Conservation (phyloP, 2,113 vertebrate species). For the Myiozetetes cayanensis region DNA sequence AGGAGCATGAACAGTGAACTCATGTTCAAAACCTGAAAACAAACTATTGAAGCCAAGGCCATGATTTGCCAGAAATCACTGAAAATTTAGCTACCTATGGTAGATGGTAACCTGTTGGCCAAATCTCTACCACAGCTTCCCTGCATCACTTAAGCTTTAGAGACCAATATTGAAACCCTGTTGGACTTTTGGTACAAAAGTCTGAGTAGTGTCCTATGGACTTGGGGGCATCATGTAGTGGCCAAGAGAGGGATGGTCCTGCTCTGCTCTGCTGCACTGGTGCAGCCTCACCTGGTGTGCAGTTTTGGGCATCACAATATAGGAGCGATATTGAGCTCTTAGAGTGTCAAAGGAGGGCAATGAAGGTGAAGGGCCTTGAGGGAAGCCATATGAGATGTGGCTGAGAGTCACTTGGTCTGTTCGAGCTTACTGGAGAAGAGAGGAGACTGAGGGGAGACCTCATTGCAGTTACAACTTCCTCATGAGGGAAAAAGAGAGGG, state of each 20-base stretch:
- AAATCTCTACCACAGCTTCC: background rate
- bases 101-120: background rate
- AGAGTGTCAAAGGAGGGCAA: background rate
- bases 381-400: background rate
- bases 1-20: background rate
- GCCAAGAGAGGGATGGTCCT: background rate
- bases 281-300: background rate
- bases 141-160: background rate
- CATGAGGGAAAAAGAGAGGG: background rate
- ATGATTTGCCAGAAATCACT: background rate
- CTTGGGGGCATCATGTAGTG: background rate
- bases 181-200: background rate
- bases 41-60: background rate
- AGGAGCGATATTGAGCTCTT: background rate
- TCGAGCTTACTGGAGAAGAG: background rate
- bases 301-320: background rate
- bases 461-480: background rate
- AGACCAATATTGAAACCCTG: background rate
- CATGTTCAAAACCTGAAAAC: background rate
- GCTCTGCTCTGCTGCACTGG: background rate
- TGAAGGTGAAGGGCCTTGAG: background rate
- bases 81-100: constrained; percentile 27
- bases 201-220: background rate
- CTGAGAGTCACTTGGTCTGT: background rate
- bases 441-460: background rate